Evolutionary conservation across 2,888 invertebrate species (phyloP).

Genomic region (Melanostoma scalare): DNA sequence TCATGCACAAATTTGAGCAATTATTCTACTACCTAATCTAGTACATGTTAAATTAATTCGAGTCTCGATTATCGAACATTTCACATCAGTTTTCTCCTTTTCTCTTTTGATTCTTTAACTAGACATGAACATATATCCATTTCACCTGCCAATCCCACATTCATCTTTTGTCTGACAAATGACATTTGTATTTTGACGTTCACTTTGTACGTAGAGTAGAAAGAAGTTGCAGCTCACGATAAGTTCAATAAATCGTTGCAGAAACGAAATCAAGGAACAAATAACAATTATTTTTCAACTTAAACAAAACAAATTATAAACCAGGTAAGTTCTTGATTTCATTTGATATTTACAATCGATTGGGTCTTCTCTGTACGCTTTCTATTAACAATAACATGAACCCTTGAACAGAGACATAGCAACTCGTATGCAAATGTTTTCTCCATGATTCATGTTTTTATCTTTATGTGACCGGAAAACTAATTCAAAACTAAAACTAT

Average conservation of each 20-base stretch:
- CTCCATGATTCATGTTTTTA: slow-evolving; percentile 65
- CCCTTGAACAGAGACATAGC: not conserved
- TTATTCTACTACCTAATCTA: too few species aligned
- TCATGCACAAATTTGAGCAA: too few species aligned
- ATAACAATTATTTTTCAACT: not conserved
- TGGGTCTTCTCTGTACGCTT: too few species aligned
- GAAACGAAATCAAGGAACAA: not conserved
- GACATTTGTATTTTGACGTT: slow-evolving; percentile 58
- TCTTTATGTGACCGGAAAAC: slow-evolving; percentile 25
- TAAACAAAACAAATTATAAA: not conserved
- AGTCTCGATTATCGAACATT: too few species aligned
- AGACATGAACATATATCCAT: not conserved
- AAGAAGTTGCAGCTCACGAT: not conserved
- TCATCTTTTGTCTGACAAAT: slow-evolving; percentile 53
- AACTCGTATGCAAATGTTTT: slow-evolving; percentile 20
- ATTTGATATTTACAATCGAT: not conserved
- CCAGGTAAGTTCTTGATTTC: not conserved
- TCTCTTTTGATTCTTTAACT: not conserved
- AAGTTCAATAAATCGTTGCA: slow-evolving; percentile 7
- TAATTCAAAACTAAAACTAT: not conserved
- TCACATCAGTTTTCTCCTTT: not conserved
- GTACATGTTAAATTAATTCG: too few species aligned
- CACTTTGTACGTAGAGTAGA: slow-evolving; percentile 25
- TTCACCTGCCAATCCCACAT: slow-evolving; percentile 53
- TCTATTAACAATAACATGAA: not conserved